Base-by-base conservation (phyloP, 2,113 vertebrate species). In the Chaetodon trifascialis region DNA sequence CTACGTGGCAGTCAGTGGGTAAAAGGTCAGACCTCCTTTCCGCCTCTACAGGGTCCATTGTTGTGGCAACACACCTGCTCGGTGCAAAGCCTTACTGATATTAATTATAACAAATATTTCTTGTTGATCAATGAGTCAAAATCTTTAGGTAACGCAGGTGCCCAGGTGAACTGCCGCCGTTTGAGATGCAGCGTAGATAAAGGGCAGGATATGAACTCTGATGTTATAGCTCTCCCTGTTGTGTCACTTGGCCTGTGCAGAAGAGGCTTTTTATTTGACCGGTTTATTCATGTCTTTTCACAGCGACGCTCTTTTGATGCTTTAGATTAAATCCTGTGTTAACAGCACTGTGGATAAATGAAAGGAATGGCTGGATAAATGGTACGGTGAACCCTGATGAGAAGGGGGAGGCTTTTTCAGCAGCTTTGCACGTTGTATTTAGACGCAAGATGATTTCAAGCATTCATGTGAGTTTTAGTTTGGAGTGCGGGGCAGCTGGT, bases 281-380 rank as follows among this genome's bases (percentile, higher is more conserved):
- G 52, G 17, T 58, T 59, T 60, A 74, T 77, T 75, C 62, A 54
- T 49, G 46, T 73, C 76, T 84, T 83, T 81, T 84, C 67, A 76
- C 70, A 60, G 77, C 82, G 4, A 4, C 1, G 42, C 75, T 83
- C 69, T 66, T 36, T 87, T 90, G 30, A 34, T 56, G 75, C 11
- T 76, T 86, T 70, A 76, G 68, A 89, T 85, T 81, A 83, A 85
- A 88, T 58, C 46, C 66, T 21, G 10, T 0, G 5, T 40, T 56
- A 36, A 76, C 55, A 65, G 68, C 73, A 82, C 75, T 60, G 38
- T 56, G 30, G 51, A 40, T 58, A 9, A 72, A 83, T 74, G 49
- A 69, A 78, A 69, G 36, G 36, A 64, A 23, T n/a, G 23, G 47
- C 74, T 46, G 62, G 62, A 17, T 69, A 34, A 67, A 70, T 38